Percentiles rank a stretch among this genome's conserved stretches.
Conservation (phyloP, 2,113 vertebrate species). For the Lonchura striata region DNA sequence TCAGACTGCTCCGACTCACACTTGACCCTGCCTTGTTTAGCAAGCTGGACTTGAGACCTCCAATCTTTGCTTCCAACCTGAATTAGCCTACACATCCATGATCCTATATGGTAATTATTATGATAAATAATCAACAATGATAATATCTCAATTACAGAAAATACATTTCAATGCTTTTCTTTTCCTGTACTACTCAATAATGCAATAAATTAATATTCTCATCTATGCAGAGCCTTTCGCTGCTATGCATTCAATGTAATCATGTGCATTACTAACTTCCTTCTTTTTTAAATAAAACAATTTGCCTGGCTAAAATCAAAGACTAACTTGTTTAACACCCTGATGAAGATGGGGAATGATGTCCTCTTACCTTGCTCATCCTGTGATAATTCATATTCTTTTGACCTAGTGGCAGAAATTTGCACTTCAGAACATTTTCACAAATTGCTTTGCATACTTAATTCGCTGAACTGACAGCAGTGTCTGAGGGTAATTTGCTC, state of each 20-base stretch:
- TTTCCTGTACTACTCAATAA: not conserved
- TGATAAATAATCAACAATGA: not conserved
- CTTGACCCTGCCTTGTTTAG: not conserved
- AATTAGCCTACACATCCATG: not conserved
- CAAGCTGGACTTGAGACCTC: not conserved
- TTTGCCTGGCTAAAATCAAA: not conserved
- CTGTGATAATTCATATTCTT: conserved; percentile 22
- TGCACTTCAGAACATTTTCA: conserved; percentile 34
- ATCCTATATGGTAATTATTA: not conserved
- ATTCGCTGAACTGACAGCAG: conserved; percentile 32
- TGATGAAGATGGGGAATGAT: not conserved
- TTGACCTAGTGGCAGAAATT: conserved; percentile 35
- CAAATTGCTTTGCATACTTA: conserved; percentile 46
- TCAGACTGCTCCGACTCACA: not conserved
- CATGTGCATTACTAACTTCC: not conserved
- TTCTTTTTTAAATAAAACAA: not conserved
- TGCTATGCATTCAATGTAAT: not conserved
- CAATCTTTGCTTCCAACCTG: not conserved
- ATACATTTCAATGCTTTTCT: accelerated
- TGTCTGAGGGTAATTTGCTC: conserved; percentile 31
- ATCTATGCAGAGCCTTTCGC: not conserved
- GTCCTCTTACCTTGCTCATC: not conserved
- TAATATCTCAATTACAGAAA: not conserved
- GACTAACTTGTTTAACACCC: not conserved
- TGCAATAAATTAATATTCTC: not conserved